Evolutionary conservation across 2,888 invertebrate species (phyloP).

Genomic region (Hyposoter dolosus): DNA sequence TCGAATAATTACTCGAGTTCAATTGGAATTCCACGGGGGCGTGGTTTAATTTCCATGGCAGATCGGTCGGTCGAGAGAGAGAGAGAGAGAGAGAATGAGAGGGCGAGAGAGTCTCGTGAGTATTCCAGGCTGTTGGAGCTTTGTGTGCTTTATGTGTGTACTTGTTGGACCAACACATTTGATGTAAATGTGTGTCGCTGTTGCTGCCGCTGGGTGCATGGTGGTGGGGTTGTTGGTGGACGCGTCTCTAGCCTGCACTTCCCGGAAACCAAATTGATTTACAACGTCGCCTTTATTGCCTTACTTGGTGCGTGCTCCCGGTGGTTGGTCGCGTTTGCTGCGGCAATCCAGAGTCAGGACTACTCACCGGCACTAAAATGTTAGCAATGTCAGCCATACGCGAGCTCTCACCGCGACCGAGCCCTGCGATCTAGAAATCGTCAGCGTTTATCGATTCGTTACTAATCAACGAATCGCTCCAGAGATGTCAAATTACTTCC

Average conservation of each 20-base stretch:
- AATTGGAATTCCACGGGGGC: slow-evolving; percentile 69
- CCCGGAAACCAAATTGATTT: slow-evolving; percentile 68
- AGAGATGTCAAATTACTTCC: neutral
- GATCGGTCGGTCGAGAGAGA: slow-evolving; percentile 57
- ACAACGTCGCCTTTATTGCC: slow-evolving; percentile 70
- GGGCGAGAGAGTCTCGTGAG: slow-evolving; percentile 57
- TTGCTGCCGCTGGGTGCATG: slow-evolving; percentile 1
- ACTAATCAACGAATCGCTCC: neutral
- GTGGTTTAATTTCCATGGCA: slow-evolving; percentile 68
- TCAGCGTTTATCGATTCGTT: slow-evolving; percentile 8
- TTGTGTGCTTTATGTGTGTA: slow-evolving; percentile 45
- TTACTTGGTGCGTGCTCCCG: slow-evolving; percentile 56
- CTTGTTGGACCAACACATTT: slow-evolving; percentile 25
- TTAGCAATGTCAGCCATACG: slow-evolving; percentile 31
- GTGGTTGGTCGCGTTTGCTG: slow-evolving; percentile 30
- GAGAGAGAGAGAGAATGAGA: neutral
- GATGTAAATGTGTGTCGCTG: slow-evolving; percentile 32
- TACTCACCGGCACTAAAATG: neutral
- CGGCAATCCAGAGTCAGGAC: slow-evolving; percentile 32
- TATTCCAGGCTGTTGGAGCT: slow-evolving; percentile 57
- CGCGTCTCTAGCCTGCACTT: slow-evolving; percentile 64
- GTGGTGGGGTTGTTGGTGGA: slow-evolving; percentile 34
- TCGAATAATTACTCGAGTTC: slow-evolving; percentile 69
- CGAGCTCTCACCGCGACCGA: slow-evolving; percentile 14
- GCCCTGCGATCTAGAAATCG: neutral